Percentiles rank a stretch among this genome's conserved stretches.
Conservation (phyloP, 2,888 invertebrate genomes). For the Cantharis rufa region DNA sequence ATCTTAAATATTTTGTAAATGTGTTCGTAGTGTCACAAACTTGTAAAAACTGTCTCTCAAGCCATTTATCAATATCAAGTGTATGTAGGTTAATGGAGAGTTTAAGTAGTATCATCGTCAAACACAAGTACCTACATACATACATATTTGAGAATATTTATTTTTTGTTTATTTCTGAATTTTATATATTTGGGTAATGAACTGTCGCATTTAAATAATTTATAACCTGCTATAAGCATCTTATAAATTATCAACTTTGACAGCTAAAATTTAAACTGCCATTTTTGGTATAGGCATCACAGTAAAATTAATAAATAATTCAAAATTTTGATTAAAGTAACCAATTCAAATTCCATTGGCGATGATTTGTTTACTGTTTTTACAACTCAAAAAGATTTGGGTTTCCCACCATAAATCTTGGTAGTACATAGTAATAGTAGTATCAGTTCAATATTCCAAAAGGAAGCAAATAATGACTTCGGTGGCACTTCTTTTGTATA, state of each 20-base stretch:
- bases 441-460: not conserved
- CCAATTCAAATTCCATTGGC: not conserved
- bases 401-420: not conserved
- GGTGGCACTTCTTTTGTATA: not conserved
- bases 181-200: not conserved
- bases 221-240: not conserved
- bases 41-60: not conserved
- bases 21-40: not conserved
- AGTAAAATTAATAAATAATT: not conserved
- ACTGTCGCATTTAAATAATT: not conserved
- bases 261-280: not conserved
- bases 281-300: not conserved
- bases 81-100: not conserved
- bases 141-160: not conserved
- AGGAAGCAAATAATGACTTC: not conserved
- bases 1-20: not conserved
- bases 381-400: not conserved
- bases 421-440: not conserved
- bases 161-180: not conserved
- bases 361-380: not conserved
- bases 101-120: not conserved
- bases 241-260: not conserved
- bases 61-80: not conserved
- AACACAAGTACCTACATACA: not conserved
- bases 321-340: not conserved